phyloP scores from a whole-genome alignment of 2,113 vertebrate species.

The Ptyas mucosa region DNA sequence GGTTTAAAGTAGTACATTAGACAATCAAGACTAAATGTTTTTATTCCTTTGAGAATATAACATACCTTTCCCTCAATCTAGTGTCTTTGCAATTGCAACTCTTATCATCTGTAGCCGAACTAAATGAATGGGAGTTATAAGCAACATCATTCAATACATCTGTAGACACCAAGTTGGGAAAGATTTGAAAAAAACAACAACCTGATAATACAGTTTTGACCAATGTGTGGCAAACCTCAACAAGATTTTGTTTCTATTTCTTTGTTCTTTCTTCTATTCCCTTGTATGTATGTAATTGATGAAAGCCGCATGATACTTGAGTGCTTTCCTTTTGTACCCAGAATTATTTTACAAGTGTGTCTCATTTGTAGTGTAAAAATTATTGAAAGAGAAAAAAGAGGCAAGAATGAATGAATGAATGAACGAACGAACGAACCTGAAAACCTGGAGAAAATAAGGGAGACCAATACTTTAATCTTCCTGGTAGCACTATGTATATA shows the following conservation, averaged over 20 bases:
- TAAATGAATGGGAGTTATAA: not conserved
- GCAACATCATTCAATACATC: not conserved
- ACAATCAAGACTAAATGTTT: not conserved
- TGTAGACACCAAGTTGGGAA: not conserved
- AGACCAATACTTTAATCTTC: accelerated
- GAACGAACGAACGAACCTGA: not conserved
- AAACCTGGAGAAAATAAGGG: not conserved
- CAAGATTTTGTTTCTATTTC: not conserved
- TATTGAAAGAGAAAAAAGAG: not conserved
- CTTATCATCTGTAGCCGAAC: not conserved
- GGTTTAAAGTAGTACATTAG: not conserved
- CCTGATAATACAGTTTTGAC: not conserved
- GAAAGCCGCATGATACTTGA: not conserved
- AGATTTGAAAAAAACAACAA: not conserved
- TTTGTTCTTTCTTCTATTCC: not conserved
- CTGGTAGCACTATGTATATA: not conserved
- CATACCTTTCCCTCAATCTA: not conserved
- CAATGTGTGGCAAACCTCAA: not conserved
- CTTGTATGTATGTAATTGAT: not conserved
- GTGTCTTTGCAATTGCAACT: not conserved
- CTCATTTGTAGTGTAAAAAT: not conserved
- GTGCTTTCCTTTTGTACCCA: not conserved
- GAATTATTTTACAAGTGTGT: not conserved
- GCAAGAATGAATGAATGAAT: not conserved
- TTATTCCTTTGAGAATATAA: not conserved